Percentiles rank a stretch among this genome's conserved stretches.
Conservation (phyloP, 2,888 invertebrate species). For the Lithophane ornitopus region DNA sequence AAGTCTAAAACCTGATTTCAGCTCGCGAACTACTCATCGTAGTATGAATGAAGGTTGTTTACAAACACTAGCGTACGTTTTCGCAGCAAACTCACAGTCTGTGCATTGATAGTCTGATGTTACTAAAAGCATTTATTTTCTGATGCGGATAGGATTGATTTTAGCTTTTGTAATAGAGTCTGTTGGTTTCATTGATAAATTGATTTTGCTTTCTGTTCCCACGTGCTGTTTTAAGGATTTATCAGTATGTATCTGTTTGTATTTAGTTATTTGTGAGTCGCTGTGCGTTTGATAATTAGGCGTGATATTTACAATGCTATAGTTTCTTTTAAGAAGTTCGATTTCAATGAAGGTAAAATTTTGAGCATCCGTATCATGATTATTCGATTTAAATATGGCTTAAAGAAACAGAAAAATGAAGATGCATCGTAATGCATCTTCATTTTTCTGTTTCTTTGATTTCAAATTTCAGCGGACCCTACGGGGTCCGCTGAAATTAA, state of each 20-base stretch:
- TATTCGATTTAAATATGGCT: neutral
- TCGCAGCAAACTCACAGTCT: neutral
- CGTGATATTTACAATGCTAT: neutral
- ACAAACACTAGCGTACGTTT: constrained; percentile 34
- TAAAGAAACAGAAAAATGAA: no score
- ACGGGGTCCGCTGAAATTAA: neutral
- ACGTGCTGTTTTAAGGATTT: neutral
- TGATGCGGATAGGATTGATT: neutral
- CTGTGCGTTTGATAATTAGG: neutral
- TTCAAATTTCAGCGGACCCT: no score
- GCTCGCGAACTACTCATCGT: constrained; percentile 12
- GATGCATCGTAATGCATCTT: no score
- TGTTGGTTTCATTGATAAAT: neutral
- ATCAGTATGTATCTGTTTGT: neutral
- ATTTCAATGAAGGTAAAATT: neutral
- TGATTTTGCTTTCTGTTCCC: neutral
- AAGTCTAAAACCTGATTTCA: constrained; percentile 21
- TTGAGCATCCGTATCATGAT: neutral
- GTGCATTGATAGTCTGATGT: neutral
- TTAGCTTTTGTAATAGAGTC: neutral
- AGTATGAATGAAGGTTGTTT: constrained; percentile 46
- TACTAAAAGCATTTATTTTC: constrained; percentile 1
- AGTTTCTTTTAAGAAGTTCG: neutral
- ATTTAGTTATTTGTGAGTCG: neutral
- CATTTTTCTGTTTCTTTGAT: no score